Conservation (phyloP, 1,140 invertebrate species). For the honey bee (Apis mellifera) region Amel_HAv3.1 CM009931.2:23665501-23666000, state of each 20-base stretch:
- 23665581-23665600: neutral
- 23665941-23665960: constrained; percentile 7
- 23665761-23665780: neutral
- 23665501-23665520: neutral
- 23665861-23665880: neutral
- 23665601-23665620: neutral
- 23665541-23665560: too few species aligned
- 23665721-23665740: neutral
- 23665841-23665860: neutral
- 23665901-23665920: constrained; percentile 10
- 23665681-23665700: neutral
- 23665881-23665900: neutral
- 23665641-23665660: neutral
- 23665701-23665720: neutral
- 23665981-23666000: constrained; percentile 29
- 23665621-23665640: neutral
- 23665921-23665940: constrained; percentile 11
- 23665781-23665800: neutral
- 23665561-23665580: neutral
- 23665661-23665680: neutral
- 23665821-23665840: too few species aligned
- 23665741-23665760: neutral
- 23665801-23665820: neutral
- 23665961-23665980: constrained; percentile 29
- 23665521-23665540: neutral